A percentile compares a stretch with the other conserved stretches of the same genome.
These are phyloP conservation scores for Pristionchus maxplancki DNA, from an alignment of 2,888 invertebrate species.

Conservation along the genomic window DNA sequence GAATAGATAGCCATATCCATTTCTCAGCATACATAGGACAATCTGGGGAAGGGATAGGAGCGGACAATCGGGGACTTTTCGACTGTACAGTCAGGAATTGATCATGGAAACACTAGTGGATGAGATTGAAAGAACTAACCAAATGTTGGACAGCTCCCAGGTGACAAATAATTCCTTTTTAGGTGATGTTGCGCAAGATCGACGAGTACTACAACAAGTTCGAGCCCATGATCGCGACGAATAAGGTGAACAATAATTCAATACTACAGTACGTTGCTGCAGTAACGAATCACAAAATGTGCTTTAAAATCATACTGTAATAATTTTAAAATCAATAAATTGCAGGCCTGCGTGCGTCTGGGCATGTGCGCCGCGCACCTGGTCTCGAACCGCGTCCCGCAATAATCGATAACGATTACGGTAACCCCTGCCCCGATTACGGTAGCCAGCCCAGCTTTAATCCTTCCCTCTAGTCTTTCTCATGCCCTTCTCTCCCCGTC, in stretches of 20 bases:
- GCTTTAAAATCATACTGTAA: not conserved
- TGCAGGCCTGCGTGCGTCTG: slow-evolving; percentile 42
- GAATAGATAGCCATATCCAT: slow-evolving; percentile 11
- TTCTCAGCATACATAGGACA: not conserved
- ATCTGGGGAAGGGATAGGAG: not conserved
- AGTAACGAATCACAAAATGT: not conserved
- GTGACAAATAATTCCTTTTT: too few species aligned
- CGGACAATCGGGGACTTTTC: not conserved
- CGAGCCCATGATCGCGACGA: slow-evolving; percentile 52
- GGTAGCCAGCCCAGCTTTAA: slow-evolving; percentile 11
- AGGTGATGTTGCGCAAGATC: slow-evolving; percentile 52
- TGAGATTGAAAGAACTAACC: too few species aligned
- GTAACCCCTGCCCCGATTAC: not conserved
- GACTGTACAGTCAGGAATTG: not conserved
- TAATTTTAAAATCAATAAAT: not conserved
- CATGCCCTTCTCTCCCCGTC: not conserved
- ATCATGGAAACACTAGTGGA: too few species aligned
- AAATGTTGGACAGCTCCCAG: too few species aligned
- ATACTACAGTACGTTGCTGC: too few species aligned
- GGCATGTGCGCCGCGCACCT: slow-evolving; percentile 51
- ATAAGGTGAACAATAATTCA: slow-evolving; percentile 28
- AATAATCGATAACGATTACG: slow-evolving; percentile 30
- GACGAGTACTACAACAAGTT: slow-evolving; percentile 51
- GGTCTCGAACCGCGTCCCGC: slow-evolving; percentile 23
- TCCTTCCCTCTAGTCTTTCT: not conserved